Evolutionary conservation across 2,888 invertebrate genomes (phyloP), one percentile per base, ranked within the genome.

Genomic region (Drosophila flavopinicola): DNA sequence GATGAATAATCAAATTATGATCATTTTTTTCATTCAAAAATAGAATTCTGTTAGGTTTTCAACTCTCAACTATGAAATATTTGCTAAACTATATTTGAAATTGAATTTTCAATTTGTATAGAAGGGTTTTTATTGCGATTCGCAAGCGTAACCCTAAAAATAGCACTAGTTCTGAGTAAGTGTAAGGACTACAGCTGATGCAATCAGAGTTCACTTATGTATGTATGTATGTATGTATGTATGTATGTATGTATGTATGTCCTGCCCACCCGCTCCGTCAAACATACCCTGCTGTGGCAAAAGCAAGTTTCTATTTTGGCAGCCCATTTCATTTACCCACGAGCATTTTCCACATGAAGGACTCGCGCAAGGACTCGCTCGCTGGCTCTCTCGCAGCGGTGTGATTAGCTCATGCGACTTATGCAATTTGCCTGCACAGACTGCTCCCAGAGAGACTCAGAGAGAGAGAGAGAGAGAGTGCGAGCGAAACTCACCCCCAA

Each of bases 391-490:
- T 33, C 32, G 1, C 23, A 53, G 30, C 35, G 45, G 58, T 45
- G 69, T 53, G 65, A 78, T 85, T 79, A 78, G 83, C 85, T 72
- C 76, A 69, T 63, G 69, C 66, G 67, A 67, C 78, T 82, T 83
- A 85, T 87, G 83, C 87, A 83, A 83, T 83, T 78, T 57, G 76
- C 68, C 52, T 76, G 73, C 65, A 69, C 45, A 54, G 10, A 25
- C 9, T 6, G 48, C 47, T 45, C 27, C 24, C n/a, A 15, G 30
- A 24, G 27, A 39, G 24, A n/a, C 33, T 10, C 17, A 23, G 27
- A 6, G 32, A 25, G 54, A 48, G 37, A 24, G 54, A 13, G 23
- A 2, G 10, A 6, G 29, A 10, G 30, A 35, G 57, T 11, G 41
- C 6, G 71, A 58, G 41, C 29, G 11, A 42, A 77, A 75, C 66